These are phyloP conservation scores for Apodemus sylvaticus DNA, from an alignment of 2,113 vertebrate species.

Conservation along the genomic window DNA sequence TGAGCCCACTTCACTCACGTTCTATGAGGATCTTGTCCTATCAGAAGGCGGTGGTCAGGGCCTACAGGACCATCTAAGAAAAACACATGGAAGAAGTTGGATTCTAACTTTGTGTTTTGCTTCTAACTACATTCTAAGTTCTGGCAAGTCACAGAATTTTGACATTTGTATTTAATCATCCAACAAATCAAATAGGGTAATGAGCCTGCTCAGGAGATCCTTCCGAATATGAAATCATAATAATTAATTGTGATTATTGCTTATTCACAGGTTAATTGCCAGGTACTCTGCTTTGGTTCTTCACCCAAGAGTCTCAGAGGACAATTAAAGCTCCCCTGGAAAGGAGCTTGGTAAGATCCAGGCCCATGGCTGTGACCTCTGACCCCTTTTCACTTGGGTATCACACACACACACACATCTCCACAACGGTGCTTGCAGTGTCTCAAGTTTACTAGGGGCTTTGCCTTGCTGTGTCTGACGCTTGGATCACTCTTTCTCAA, in stretches of 20 bases:
- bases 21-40: not conserved
- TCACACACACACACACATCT: accelerated
- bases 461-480: not conserved
- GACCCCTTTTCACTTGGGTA: not conserved
- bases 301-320: not conserved
- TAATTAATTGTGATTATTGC: not conserved
- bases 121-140: conserved; percentile 10
- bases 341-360: accelerated
- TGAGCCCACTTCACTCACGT: not conserved
- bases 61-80: not conserved
- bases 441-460: not conserved
- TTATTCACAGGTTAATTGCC: conserved; percentile 9
- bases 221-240: not conserved
- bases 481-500: not conserved
- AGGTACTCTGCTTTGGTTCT: not conserved
- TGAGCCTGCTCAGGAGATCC: not conserved
- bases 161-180: conserved; percentile 36
- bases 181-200: not conserved
- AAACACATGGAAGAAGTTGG: not conserved
- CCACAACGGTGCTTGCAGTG: not conserved
- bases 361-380: not conserved
- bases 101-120: not conserved
- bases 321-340: not conserved
- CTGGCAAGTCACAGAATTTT: conserved; percentile 24
- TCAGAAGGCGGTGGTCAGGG: not conserved